These are phyloP conservation scores for Notodonta ziczac DNA, from an alignment of 2,888 invertebrate genomes.

Conservation along the genomic window DNA sequence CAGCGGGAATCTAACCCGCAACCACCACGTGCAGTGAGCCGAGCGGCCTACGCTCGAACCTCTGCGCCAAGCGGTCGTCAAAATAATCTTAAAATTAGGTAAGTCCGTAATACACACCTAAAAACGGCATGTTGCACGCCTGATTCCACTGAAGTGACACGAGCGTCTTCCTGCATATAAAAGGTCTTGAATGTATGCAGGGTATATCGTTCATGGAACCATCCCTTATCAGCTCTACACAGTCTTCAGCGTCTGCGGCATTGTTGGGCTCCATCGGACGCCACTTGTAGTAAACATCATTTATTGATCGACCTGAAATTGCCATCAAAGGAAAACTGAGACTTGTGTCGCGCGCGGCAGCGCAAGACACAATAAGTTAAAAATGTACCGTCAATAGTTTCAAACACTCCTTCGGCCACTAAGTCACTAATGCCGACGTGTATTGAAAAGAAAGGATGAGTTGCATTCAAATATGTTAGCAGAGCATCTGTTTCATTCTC, in stretches of 20 bases:
- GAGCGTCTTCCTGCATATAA: conserved; percentile 59
- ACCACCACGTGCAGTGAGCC: too few relatives aligned
- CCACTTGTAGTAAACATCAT: conserved; percentile 62
- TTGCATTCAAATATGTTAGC: conserved; percentile 16
- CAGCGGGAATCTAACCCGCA: too few relatives aligned
- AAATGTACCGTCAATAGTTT: conserved; percentile 50
- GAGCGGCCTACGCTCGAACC: too few relatives aligned
- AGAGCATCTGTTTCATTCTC: conserved; percentile 24
- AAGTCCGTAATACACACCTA: background rate
- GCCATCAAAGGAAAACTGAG: background rate
- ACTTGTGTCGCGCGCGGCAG: too few relatives aligned
- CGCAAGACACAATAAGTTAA: too few relatives aligned
- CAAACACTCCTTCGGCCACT: conserved; percentile 55
- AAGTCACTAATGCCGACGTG: conserved; percentile 59
- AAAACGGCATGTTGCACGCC: conserved; percentile 47
- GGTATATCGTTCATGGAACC: conserved; percentile 52
- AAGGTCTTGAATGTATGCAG: conserved; percentile 47
- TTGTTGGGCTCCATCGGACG: conserved; percentile 62
- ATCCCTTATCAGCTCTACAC: conserved; percentile 47
- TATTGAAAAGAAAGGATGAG: conserved; percentile 34
- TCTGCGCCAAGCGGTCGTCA: too few relatives aligned
- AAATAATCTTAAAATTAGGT: too few relatives aligned
- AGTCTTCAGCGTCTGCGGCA: conserved; percentile 50
- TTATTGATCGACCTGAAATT: conserved; percentile 52
- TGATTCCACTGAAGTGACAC: conserved; percentile 52